Evolutionary conservation across 2,888 invertebrate species (phyloP), one percentile per base, ranked within the genome.

Genomic region (Camponotus fellah): DNA sequence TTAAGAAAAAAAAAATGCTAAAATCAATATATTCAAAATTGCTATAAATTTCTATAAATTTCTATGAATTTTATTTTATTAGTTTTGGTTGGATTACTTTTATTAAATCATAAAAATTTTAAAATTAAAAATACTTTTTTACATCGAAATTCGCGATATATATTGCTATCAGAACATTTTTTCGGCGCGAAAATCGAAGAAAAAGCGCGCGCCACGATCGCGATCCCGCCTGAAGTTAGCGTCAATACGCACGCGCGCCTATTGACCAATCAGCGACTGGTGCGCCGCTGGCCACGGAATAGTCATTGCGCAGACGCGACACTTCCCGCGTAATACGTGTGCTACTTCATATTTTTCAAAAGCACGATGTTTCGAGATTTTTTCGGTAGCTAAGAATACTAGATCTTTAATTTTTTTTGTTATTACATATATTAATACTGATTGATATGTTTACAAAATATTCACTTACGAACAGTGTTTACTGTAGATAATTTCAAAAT

Each of bases 141-240:
- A 26, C 2, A 26, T 26, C 26, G 14, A 37, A 34, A n/a, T n/a
- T n/a, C n/a, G n/a, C n/a, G n/a, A n/a, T n/a, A 72, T 77, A 64
- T 84, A 21, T 74, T 86, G 88, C 85, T 77, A 71, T 60, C 34
- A 68, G 58, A 26, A 26, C 58, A 79, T 68, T 17, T 17, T 82
- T 34, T 32, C 34, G 66, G 32, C 58, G 34, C 21, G n/a, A 37
- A 58, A 60, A 53, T 21, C 37, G 58, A 26, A 26, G 34, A 32
- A 56, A 65, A 91, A 89, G 90, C 87, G 91, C 90, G 92, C 89
- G 91, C 93, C 92, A 92, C 93, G 91, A 92, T 92, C 93, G 92
- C 93, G 90, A 88, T 80, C 87, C 12, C 90, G 91, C 92, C 93
- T 93, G 91, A 94, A 93, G 93, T 94, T 94, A 92, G 91, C 17